Base-by-base conservation (phyloP, 1,140 invertebrate genomes). In the Aphaenogaster rudis region DNA sequence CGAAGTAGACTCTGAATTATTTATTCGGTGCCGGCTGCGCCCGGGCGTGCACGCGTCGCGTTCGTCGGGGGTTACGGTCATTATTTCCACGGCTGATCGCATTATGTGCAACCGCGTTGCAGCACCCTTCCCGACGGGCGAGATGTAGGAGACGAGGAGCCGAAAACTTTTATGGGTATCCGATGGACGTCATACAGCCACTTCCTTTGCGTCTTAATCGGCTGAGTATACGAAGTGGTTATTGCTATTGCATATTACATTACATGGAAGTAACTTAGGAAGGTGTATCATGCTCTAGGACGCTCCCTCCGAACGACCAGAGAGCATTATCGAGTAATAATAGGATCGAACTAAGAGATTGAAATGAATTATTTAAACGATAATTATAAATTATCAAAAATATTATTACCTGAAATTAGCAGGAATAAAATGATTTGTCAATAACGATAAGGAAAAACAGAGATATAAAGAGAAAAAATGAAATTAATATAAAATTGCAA, bases 1-100 rank as follows among this genome's bases (percentile, higher is more conserved):
- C 63, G 39, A 74, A 88, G 66, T 67, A 86, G 86, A 57, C 42
- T 67, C 61, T 71, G 81, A 85, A 85, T 88, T 76, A 84, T 88
- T 86, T 69, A 82, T 77, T 67, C 81, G 63, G 63, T 74, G 79
- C 71, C 80, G 66, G 64, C 79, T 71, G 48, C 52, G n/a, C 33
- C 71, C 28, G 50, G 48, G 63, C 39, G 45, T 67, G 54, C 64
- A 63, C 82, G 66, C 71, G 71, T 50, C 59, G 71, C 39, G 79
- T 33, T 72, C 42, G 28, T 72, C 42, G 78, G 17, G 15, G 64
- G 54, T 54, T 72, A 54, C 61, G 48, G 86, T 71, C 54, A 69
- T 87, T 87, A 69, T 72, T 71, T 71, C 78, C 52, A 69, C 61
- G 28, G 39, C 39, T 52, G 52, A 67, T 69, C 78, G 57, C 59